These are phyloP conservation scores for Vesta saturnalis DNA, from an alignment of 2,888 invertebrate species.

Conservation along the genomic window DNA sequence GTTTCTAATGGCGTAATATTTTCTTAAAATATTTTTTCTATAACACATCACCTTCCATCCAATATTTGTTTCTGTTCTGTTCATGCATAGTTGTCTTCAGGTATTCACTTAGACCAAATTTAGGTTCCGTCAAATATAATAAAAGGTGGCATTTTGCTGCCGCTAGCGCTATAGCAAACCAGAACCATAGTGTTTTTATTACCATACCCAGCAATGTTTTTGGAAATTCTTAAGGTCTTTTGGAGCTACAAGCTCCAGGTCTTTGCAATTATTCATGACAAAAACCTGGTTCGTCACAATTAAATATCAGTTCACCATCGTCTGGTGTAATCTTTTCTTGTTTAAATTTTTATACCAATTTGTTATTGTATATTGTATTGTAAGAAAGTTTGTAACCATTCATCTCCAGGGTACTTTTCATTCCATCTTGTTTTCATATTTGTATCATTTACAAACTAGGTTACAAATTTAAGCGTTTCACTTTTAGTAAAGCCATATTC, in stretches of 20 bases:
- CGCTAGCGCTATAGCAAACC: not conserved
- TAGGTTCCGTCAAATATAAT: constrained; percentile 13
- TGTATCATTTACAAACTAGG: too few relatives aligned
- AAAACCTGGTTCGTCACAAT: constrained; percentile 18
- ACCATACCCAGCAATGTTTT: constrained; percentile 21
- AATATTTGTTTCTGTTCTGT: constrained; percentile 26
- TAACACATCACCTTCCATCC: constrained; percentile 24
- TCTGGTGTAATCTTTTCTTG: too few relatives aligned
- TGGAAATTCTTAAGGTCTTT: constrained; percentile 16
- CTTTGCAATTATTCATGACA: constrained; percentile 13
- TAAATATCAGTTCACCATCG: constrained; percentile 7
- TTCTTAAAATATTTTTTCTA: not conserved
- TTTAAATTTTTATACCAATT: too few relatives aligned
- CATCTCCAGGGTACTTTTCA: too few relatives aligned
- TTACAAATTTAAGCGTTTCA: too few relatives aligned
- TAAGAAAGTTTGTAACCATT: too few relatives aligned
- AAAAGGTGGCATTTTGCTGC: constrained; percentile 7
- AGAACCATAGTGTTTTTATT: constrained; percentile 6
- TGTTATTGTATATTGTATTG: too few relatives aligned
- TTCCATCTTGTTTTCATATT: too few relatives aligned
- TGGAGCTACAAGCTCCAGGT: too few relatives aligned
- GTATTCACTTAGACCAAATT: constrained; percentile 29
- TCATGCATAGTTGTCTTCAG: constrained; percentile 23
- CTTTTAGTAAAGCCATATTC: too few relatives aligned
- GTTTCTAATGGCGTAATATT: not conserved